A percentile compares a stretch with the other conserved stretches of the same genome.
These are phyloP conservation scores for Pipistrellus kuhlii DNA, from an alignment of 2,797 vertebrate species.

Conservation along the genomic window DNA sequence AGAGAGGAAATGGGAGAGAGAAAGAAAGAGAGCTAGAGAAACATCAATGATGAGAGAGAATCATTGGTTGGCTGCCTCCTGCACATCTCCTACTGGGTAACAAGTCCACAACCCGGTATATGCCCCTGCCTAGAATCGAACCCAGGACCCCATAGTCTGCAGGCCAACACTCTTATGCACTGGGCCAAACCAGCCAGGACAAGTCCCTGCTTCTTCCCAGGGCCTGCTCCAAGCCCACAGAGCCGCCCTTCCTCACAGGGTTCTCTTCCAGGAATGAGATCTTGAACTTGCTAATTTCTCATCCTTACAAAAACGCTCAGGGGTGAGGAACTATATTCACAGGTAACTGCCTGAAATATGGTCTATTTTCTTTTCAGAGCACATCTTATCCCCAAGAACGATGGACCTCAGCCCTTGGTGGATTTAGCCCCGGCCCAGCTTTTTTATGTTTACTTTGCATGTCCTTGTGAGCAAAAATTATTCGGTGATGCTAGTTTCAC, in stretches of 20 bases:
- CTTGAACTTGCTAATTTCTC: neutral
- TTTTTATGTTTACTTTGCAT: neutral
- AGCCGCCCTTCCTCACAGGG: neutral
- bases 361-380: neutral
- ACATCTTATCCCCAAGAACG: neutral
- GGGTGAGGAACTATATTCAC: neutral
- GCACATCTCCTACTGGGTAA: no score
- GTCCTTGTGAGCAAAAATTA: neutral
- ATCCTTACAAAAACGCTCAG: neutral
- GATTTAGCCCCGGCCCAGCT: neutral
- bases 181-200: no score
- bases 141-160: no score
- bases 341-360: neutral
- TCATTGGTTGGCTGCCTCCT: no score
- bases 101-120: no score
- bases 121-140: no score
- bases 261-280: neutral
- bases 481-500: rapidly evolving
- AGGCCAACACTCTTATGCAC: no score
- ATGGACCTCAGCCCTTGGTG: rapidly evolving
- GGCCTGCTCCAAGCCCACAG: neutral
- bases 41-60: no score
- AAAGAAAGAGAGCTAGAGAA: no score
- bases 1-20: no score
- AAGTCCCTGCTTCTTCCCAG: neutral